Base-by-base conservation (phyloP, 2,888 invertebrate species). In the Chymomyza procnemis region DNA sequence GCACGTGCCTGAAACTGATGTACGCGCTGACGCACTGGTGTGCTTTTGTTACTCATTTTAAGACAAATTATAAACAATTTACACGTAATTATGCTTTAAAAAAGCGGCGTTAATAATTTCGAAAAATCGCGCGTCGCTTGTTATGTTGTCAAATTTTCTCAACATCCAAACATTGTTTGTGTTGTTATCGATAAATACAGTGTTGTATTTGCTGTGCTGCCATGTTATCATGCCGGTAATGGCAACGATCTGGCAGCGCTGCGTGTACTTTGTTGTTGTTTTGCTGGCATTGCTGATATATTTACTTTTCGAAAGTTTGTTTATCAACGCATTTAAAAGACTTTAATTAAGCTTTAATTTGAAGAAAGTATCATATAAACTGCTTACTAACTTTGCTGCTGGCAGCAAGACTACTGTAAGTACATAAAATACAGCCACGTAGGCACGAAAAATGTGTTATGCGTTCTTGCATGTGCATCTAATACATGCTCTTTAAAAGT, bases 121-220 rank as follows among this genome's bases (percentile, higher is more conserved):
- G 79, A 85, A 84, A 55, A 61, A 65, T 61, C 81, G 81, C 82
- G 82, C 81, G 81, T 69, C 69, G 82, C 74, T 72, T 85, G 78
- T 68, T 76, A 76, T 80, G 69, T 84, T 83, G 73, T 78, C 67
- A 77, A 67, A 62, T 74, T 80, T 75, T 71, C 62, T 21, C 9
- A 12, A 1, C 18, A 16, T 8, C 6, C 12, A 14, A 41, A 12
- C n/a, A n/a, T 41, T 41, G 34, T 41, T 41, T 41, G 34, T 41
- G 34, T 1, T 41, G 34, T 41, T 41, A 41, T 30, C 81, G 81
- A 80, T 84, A 79, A 47, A 5, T n/a, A 6, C 50, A 50, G 14
- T 16, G n/a, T 9, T 50, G 50, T n/a, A 50, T 55, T 61, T 61
- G 30, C 9, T 54, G 6, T 12, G 41, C 19, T 62, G 46, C 16